These are phyloP conservation scores for Mugil cephalus DNA, from an alignment of 2,113 vertebrate species.

Conservation along the genomic window DNA sequence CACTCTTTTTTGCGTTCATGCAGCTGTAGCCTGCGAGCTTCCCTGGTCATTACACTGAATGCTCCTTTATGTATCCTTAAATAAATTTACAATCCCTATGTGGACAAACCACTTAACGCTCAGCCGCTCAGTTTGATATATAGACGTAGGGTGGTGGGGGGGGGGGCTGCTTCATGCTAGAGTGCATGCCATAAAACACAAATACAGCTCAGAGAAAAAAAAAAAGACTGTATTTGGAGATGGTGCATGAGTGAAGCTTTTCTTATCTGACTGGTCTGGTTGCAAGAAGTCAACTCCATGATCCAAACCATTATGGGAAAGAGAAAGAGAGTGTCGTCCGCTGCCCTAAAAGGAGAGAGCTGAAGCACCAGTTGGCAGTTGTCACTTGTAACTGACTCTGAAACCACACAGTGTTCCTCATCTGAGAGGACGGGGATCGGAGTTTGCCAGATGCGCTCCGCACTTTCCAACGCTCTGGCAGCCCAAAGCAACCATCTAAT, in stretches of 20 bases:
- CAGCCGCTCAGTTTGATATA: constrained; percentile 57
- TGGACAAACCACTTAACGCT: constrained; percentile 68
- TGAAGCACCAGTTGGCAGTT: constrained; percentile 60
- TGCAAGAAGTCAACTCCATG: constrained; percentile 4
- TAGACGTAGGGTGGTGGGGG: constrained; percentile 9
- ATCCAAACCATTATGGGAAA: constrained; percentile 38
- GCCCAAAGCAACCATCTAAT: constrained; percentile 62
- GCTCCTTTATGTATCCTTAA: constrained; percentile 59
- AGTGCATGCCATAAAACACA: constrained; percentile 43
- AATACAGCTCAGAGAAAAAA: constrained; percentile 14
- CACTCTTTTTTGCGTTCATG: constrained; percentile 3
- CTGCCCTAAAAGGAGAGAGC: constrained; percentile 65
- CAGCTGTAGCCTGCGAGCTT: constrained; percentile 33
- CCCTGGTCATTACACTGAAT: constrained; percentile 25
- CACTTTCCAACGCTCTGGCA: constrained; percentile 69
- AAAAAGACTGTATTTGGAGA: neutral
- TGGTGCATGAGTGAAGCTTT: constrained; percentile 13
- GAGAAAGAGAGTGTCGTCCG: constrained; percentile 5
- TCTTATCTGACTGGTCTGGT: constrained; percentile 18
- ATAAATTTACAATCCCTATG: constrained; percentile 68
- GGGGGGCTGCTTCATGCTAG: constrained; percentile 24
- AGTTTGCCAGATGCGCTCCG: constrained; percentile 59
- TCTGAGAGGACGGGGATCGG: constrained; percentile 49
- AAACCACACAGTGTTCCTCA: constrained; percentile 69
- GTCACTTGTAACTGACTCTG: constrained; percentile 60